Conservation (phyloP, 2,797 vertebrate species). For the Gymnothorax reevesii region DNA sequence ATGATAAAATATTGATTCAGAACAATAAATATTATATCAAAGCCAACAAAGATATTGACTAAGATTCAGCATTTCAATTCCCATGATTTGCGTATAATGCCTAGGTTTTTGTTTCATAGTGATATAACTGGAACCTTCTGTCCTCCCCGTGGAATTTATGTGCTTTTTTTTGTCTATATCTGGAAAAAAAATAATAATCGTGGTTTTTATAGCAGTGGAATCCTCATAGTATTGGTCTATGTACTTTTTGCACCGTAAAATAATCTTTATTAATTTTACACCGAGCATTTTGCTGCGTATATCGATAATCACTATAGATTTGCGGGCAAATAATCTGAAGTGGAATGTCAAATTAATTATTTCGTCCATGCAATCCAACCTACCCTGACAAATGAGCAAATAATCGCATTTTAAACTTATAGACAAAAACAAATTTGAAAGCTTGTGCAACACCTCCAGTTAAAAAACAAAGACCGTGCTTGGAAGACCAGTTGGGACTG, state of each 20-base stretch:
- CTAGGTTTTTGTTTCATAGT: background rate
- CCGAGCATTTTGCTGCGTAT: background rate
- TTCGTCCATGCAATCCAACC: background rate
- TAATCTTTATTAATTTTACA: no score
- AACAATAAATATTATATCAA: background rate
- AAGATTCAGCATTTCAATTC: background rate
- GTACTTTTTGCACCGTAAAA: background rate
- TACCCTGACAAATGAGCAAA: background rate
- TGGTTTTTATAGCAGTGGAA: background rate
- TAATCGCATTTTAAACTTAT: background rate
- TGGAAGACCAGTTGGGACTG: background rate
- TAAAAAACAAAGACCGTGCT: background rate
- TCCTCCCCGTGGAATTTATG: background rate
- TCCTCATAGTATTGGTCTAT: background rate
- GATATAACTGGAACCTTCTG: background rate
- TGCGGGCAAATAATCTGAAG: background rate
- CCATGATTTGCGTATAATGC: background rate
- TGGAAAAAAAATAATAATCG: background rate
- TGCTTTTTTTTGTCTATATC: no score
- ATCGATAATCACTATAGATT: background rate
- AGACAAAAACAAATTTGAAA: background rate
- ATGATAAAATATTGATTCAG: background rate
- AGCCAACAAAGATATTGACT: background rate
- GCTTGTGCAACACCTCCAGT: background rate
- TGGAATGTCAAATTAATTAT: slow-evolving; percentile 1